Base-by-base conservation (phyloP, 2,113 vertebrate genomes). In the Ammodytes dubius region DNA sequence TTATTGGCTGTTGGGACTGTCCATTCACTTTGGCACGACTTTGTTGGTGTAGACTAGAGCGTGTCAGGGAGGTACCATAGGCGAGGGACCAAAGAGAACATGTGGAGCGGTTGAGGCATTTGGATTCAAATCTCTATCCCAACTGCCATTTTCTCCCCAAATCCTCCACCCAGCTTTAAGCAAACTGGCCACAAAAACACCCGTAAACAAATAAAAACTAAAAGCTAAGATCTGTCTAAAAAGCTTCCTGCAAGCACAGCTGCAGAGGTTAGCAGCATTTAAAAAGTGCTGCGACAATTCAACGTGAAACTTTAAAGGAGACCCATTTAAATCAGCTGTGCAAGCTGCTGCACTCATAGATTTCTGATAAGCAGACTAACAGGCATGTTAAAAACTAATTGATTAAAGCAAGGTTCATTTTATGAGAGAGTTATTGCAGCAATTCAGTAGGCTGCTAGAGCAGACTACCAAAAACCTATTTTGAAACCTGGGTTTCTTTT, bases 161-260 rank as follows among this genome's bases (percentile, higher is more conserved):
- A 27, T 27, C 27, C 27, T 27, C 27, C 27, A 27, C 27, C 27
- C 27, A 27, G 27, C 27, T 27, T 27, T 27, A 86, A 57, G 71
- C 27, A 83, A 77, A 91, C 89, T 81, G 40, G 45, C 71, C 54
- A 69, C 70, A 73, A 80, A 82, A 79, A 82, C 64, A 81, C 67
- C 76, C 53, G 57, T 56, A 70, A 89, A 81, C 78, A 43, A 78
- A 77, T 15, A 65, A 70, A 68, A 77, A 74, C 72, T n/a, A 11
- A 39, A 74, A 79, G 60, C 56, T 65, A n/a, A 59, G 85, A 46
- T 65, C 49, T 5, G 8, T 65, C 70, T 79, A 47, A 70, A 80
- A 72, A 49, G 27, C 67, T 74, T 82, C 70, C 74, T 83, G 27
- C 49, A 57, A 82, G 54, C 70, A 50, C 42, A 2, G 57, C 60